Evolutionary conservation across 2,797 vertebrate species (phyloP), one percentile per base, ranked within the genome.

Genomic region (Rhinoraja longicauda): DNA sequence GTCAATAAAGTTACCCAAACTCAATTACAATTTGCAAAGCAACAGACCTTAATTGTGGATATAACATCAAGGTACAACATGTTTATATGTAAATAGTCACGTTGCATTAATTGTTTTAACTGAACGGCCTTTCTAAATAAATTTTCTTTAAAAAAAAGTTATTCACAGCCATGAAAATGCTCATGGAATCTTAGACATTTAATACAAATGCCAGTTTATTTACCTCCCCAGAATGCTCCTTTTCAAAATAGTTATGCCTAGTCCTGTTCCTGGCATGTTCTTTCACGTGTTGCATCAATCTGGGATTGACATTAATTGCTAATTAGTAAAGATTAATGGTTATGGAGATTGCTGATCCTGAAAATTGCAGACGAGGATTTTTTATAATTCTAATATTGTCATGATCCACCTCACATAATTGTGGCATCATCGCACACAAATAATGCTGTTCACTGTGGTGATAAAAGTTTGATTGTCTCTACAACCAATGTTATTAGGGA

Each of bases 1-100:
- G 96, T 95, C 96, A 96, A 95, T 95, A 95, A 96, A 96, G 95
- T 94, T 96, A 95, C 96, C 95, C 95, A 95, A 96, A 95, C 94
- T 96, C 95, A 94, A 95, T 95, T 97, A 96, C 97, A 24, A 70
- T 26, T 26, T 94, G 93, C 95, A 95, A 96, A 95, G 96, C 95
- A 95, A 95, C 95, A 12, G 36, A 91, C 32, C 6, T 45, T 57
- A 26, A 57, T 82, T 45, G 77, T 26, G 45, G 36, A 5, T 15
- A 17, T 73, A 73, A 24, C 67, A 73, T 29, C 10, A 91, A 39
- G 32, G 21, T 59, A 88, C 59, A 15, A n/a, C 13, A 64, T 17
- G 29, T 57, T 88, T 88, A 1, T 88, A 64, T 19, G n/a, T n/a
- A 88, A 64, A 88, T 17, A 19, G 29, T 62, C 29, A 15, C 15